Percentiles rank a stretch among this genome's conserved stretches.
phyloP scores from a whole-genome alignment of 2,888 invertebrate genomes.

The Scaptomyza flava region DNA sequence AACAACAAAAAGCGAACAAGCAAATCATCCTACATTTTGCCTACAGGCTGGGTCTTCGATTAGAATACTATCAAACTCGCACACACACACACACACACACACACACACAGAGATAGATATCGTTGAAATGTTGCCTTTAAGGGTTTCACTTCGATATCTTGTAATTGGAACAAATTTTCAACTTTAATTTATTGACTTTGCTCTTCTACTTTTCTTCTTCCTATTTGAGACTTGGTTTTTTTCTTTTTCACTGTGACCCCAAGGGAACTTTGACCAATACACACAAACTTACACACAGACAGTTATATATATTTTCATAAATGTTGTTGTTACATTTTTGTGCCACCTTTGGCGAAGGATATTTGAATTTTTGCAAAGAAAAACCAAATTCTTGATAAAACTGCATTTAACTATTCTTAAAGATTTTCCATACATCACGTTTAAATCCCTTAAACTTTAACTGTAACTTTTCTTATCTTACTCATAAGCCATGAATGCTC shows the following conservation, averaged over 20 bases:
- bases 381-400: too few relatives aligned
- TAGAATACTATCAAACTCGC: slow-evolving; percentile 68
- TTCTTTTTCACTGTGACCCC: slow-evolving; percentile 3
- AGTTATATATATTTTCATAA: slow-evolving; percentile 4
- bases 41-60: slow-evolving; percentile 50
- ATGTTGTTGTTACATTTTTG: neutral
- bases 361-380: neutral
- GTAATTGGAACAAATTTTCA: slow-evolving; percentile 39
- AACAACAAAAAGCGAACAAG: neutral
- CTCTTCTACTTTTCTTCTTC: neutral
- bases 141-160: slow-evolving; percentile 37
- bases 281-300: neutral
- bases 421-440: neutral
- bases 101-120: slow-evolving; percentile 11
- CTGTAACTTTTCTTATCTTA: neutral
- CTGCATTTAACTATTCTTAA: neutral
- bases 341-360: neutral
- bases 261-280: slow-evolving; percentile 32
- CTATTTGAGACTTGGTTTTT: neutral
- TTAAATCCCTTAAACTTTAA: neutral
- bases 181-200: slow-evolving; percentile 36
- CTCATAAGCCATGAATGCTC: neutral
- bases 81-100: neutral
- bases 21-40: slow-evolving; percentile 31
- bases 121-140: slow-evolving; percentile 34